Conservation (phyloP, 2,797 vertebrate genomes). For the Acropternis orthonyx region DNA sequence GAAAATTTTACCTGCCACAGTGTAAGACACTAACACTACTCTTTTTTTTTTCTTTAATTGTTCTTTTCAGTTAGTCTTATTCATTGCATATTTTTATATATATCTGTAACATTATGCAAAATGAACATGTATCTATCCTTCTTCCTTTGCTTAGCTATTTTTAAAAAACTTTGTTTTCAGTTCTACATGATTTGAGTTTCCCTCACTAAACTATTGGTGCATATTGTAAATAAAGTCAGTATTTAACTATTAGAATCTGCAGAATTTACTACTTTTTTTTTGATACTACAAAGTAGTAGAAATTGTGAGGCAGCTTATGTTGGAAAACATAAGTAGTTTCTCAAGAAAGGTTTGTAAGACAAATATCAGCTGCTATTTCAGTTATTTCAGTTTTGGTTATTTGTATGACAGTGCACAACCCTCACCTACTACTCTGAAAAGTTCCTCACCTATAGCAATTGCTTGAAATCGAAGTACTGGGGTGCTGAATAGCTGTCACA, state of each 20-base stretch:
- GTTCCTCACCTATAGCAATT: neutral
- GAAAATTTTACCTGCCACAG: neutral
- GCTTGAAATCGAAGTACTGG: neutral
- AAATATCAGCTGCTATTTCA: neutral
- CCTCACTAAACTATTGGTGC: neutral
- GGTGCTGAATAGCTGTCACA: neutral
- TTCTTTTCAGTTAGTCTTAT: neutral
- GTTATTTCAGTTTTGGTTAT: neutral
- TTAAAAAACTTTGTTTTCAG: rapidly evolving
- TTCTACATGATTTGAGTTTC: neutral
- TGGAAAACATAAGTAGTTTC: neutral
- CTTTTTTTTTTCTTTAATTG: neutral
- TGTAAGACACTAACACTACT: neutral
- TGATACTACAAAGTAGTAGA: neutral
- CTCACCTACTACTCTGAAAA: neutral
- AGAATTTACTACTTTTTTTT: neutral
- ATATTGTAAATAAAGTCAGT: neutral
- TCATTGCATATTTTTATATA: neutral
- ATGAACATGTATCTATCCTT: neutral
- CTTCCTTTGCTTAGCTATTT: neutral
- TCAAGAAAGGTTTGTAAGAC: neutral
- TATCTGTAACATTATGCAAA: neutral
- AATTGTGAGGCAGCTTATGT: neutral
- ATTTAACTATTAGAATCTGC: neutral
- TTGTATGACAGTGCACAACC: too few relatives aligned